phyloP scores from a whole-genome alignment of 1,140 invertebrate species.

The Melitaea cinxia region DNA sequence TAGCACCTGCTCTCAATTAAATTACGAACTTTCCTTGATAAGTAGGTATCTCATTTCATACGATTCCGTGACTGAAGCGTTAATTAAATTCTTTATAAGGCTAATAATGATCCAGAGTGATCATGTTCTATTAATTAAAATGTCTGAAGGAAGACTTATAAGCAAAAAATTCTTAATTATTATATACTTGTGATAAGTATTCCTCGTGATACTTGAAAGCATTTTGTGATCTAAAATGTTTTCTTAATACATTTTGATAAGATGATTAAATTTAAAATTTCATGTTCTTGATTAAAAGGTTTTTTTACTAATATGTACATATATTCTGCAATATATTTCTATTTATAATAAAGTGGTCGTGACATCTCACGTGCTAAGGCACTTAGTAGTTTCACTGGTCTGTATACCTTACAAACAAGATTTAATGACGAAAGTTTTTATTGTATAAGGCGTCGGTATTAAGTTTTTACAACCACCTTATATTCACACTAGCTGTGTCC shows the following conservation, averaged over 20 bases:
- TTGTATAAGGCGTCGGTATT: no score
- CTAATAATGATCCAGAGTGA: constrained; percentile 34
- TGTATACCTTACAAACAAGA: no score
- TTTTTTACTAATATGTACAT: no score
- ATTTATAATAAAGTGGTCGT: no score
- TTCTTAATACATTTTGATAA: background rate
- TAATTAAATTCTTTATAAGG: constrained; percentile 68
- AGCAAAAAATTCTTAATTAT: constrained; percentile 8
- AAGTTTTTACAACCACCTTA: no score
- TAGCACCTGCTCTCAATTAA: constrained; percentile 68
- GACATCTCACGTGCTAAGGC: no score
- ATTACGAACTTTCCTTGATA: constrained; percentile 61
- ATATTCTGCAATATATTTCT: no score
- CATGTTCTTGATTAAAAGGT: no score
- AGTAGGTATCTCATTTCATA: constrained; percentile 66
- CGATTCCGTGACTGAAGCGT: constrained; percentile 46
- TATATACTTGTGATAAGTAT: constrained; percentile 4
- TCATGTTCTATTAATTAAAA: constrained; percentile 32
- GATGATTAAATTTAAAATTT: no score
- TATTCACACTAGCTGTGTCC: no score
- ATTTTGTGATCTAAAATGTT: background rate
- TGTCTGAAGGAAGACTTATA: constrained; percentile 16
- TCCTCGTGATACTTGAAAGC: background rate
- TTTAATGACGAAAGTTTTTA: no score
- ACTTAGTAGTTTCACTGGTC: no score